phyloP scores from a whole-genome alignment of 2,888 invertebrate genomes.

The Notocelia uddmanniana region DNA sequence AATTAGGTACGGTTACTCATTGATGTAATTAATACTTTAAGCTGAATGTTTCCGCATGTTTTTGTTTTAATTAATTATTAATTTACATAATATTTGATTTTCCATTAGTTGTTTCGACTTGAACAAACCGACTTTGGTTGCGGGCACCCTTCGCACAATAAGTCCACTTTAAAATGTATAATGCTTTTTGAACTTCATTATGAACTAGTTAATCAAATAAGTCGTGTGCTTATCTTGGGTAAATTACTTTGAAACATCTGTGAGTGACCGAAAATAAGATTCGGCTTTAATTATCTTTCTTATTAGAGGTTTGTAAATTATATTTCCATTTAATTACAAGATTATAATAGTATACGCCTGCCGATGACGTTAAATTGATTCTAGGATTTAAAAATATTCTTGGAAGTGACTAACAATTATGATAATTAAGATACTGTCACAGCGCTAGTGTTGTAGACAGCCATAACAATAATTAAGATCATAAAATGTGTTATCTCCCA shows the following conservation, averaged over 20 bases:
- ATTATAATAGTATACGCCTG: conserved; percentile 42
- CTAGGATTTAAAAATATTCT: conserved; percentile 60
- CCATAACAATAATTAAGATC: conserved; percentile 79
- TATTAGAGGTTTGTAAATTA: background rate
- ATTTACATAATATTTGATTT: conserved; percentile 36
- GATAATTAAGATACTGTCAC: conserved; percentile 77
- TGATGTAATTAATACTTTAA: conserved; percentile 20
- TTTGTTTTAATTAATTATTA: conserved; percentile 27
- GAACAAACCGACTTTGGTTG: conserved; percentile 11
- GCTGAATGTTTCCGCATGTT: conserved; percentile 25
- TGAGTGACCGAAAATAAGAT: conserved; percentile 36
- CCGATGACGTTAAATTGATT: conserved; percentile 49
- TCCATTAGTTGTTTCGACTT: conserved; percentile 36
- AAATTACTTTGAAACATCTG: conserved; percentile 41
- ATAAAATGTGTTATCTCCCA: conserved; percentile 76
- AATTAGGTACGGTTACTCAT: conserved; percentile 26
- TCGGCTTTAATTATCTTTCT: conserved; percentile 8
- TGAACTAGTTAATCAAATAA: conserved; percentile 35
- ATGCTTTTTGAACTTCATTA: conserved; percentile 32
- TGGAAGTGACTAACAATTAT: conserved; percentile 75
- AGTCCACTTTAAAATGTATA: conserved; percentile 20
- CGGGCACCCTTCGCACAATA: conserved; percentile 11
- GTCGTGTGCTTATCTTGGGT: conserved; percentile 31
- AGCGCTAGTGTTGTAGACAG: conserved; percentile 65
- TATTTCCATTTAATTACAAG: background rate